These are phyloP conservation scores for Lanius collurio DNA, from an alignment of 2,113 vertebrate species.

Conservation along the genomic window DNA sequence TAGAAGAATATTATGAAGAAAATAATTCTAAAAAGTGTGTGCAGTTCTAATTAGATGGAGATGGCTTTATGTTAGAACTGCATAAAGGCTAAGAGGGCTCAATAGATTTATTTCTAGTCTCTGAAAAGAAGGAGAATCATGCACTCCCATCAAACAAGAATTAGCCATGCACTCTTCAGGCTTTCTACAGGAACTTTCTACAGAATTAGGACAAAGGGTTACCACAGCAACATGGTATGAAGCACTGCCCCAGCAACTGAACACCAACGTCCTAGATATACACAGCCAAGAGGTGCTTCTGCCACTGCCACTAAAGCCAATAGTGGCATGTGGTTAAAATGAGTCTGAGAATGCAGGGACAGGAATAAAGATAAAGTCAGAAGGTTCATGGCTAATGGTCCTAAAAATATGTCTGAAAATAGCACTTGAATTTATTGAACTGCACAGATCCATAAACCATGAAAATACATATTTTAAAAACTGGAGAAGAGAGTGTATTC, in stretches of 20 bases:
- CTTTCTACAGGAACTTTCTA: neutral
- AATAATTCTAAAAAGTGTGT: neutral
- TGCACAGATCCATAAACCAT: neutral
- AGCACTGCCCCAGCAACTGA: neutral
- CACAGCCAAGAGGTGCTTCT: neutral
- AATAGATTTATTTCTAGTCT: neutral
- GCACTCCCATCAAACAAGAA: neutral
- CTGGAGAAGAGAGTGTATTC: neutral
- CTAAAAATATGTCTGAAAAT: neutral
- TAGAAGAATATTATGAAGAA: neutral
- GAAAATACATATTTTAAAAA: neutral
- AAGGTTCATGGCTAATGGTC: neutral
- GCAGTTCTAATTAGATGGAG: neutral
- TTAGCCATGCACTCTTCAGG: neutral
- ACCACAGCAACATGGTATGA: neutral
- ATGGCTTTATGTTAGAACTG: neutral
- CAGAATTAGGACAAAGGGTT: slow-evolving; percentile 4
- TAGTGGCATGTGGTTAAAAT: neutral
- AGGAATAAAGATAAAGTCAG: neutral
- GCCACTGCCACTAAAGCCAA: neutral
- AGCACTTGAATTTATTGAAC: neutral
- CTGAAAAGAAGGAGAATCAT: neutral
- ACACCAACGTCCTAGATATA: neutral
- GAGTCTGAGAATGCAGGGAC: neutral
- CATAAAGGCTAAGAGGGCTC: neutral